Percentiles rank a stretch among this genome's conserved stretches.
Evolutionary conservation across 2,888 invertebrate species (phyloP).

Genomic region (Eubasilissa splendida): DNA sequence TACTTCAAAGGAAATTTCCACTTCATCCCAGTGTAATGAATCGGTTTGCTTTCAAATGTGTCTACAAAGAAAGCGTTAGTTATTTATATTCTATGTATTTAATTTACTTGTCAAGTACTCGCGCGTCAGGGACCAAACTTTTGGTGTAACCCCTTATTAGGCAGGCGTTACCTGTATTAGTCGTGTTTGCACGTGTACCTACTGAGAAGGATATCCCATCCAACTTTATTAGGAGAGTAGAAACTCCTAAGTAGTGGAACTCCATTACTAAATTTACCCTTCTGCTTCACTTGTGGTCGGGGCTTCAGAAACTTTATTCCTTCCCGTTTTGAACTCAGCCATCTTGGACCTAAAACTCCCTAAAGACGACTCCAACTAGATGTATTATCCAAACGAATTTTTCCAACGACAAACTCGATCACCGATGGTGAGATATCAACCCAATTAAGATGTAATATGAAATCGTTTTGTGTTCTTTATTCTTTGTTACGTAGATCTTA

Average conservation of each 20-base stretch:
- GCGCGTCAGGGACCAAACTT: background rate
- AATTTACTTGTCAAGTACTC: conserved; percentile 2
- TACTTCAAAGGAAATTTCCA: too few relatives aligned
- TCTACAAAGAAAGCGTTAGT: too few relatives aligned
- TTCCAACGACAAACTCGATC: too few relatives aligned
- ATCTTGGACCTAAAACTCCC: background rate
- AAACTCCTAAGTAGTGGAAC: conserved; percentile 31
- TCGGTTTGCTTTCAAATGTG: too few relatives aligned
- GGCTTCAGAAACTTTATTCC: conserved; percentile 8
- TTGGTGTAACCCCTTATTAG: background rate
- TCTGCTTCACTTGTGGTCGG: conserved; percentile 17
- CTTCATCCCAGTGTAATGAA: too few relatives aligned
- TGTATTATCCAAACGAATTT: too few relatives aligned
- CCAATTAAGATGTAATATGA: too few relatives aligned
- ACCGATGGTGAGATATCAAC: too few relatives aligned
- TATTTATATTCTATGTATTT: background rate
- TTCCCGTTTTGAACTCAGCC: background rate
- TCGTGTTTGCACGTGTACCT: conserved; percentile 29
- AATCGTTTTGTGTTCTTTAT: too few relatives aligned
- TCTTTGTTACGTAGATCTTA: too few relatives aligned
- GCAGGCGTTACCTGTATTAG: conserved; percentile 11
- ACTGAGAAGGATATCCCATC: conserved; percentile 21
- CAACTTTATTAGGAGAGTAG: conserved; percentile 33
- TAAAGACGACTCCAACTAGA: background rate
- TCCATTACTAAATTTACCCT: conserved; percentile 29